These are phyloP conservation scores for Rhopalosiphum nymphaeae DNA, from an alignment of 2,888 invertebrate genomes.

Conservation along the genomic window DNA sequence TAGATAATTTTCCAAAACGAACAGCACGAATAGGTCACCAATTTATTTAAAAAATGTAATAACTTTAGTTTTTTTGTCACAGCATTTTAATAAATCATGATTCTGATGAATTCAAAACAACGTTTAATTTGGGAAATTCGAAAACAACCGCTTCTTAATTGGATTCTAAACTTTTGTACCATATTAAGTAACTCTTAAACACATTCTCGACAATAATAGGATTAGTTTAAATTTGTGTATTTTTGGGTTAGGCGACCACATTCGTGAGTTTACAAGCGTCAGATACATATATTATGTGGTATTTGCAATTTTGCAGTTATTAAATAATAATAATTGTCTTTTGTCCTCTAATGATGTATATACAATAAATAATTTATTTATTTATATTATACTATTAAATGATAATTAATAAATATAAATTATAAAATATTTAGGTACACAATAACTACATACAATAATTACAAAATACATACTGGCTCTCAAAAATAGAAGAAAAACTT, in stretches of 20 bases:
- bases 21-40: neutral
- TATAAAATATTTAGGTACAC: neutral
- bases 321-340: neutral
- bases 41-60: neutral
- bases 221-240: neutral
- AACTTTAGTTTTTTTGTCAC: neutral
- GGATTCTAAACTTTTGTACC: constrained; percentile 20
- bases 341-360: neutral
- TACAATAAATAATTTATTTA: neutral
- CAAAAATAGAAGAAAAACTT: neutral
- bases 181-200: neutral
- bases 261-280: neutral
- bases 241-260: neutral
- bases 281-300: neutral
- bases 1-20: too few relatives aligned
- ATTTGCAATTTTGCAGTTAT: neutral
- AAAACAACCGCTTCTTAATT: constrained; percentile 4
- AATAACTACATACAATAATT: neutral
- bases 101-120: neutral
- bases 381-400: neutral
- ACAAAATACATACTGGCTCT: neutral
- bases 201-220: neutral
- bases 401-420: neutral
- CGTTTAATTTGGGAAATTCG: neutral
- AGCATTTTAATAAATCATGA: neutral